phyloP scores from a whole-genome alignment of 2,797 vertebrate species.

The Kryptolebias ocellatus region DNA sequence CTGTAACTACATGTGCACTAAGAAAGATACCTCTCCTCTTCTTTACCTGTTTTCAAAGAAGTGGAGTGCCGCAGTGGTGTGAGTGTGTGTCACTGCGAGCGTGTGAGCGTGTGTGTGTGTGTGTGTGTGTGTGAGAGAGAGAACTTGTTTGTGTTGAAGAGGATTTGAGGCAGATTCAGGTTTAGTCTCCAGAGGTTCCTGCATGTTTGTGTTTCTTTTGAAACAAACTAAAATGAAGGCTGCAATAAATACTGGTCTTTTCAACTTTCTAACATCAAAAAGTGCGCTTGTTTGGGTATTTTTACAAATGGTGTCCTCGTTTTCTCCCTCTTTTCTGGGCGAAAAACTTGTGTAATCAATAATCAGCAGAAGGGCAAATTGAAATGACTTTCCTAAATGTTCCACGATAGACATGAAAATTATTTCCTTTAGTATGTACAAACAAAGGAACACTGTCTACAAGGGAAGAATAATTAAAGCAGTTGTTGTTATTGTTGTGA shows the following conservation, averaged over 20 bases:
- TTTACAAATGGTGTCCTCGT: conserved; percentile 51
- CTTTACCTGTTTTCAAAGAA: conserved; percentile 66
- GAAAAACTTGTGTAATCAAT: conserved; percentile 58
- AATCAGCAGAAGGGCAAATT: conserved; percentile 24
- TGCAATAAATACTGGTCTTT: conserved; percentile 66
- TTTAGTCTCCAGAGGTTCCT: conserved; percentile 76
- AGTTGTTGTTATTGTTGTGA: conserved; percentile 20
- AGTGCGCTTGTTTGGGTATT: conserved; percentile 62
- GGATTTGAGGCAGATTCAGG: conserved; percentile 80
- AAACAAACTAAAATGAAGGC: conserved; percentile 65
- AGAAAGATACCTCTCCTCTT: conserved; percentile 29
- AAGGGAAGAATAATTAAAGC: conserved; percentile 28
- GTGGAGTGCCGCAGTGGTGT: conserved; percentile 63
- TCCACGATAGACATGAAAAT: conserved; percentile 1
- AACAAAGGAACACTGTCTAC: conserved; percentile 13
- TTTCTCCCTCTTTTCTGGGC: conserved; percentile 39
- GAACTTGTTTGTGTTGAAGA: conserved; percentile 60
- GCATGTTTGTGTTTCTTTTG: conserved; percentile 74
- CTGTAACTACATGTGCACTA: conserved; percentile 42
- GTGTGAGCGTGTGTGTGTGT: conserved; percentile 5
- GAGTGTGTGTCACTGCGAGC: conserved; percentile 15
- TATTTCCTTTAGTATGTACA: conserved; percentile 22
- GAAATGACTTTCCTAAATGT: conserved; percentile 41
- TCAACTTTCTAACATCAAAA: conserved; percentile 64
- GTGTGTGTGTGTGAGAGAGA: conserved; percentile 12